These are phyloP conservation scores for Melanaphis sacchari DNA, from an alignment of 1,140 invertebrate species.

Conservation along the genomic window DNA sequence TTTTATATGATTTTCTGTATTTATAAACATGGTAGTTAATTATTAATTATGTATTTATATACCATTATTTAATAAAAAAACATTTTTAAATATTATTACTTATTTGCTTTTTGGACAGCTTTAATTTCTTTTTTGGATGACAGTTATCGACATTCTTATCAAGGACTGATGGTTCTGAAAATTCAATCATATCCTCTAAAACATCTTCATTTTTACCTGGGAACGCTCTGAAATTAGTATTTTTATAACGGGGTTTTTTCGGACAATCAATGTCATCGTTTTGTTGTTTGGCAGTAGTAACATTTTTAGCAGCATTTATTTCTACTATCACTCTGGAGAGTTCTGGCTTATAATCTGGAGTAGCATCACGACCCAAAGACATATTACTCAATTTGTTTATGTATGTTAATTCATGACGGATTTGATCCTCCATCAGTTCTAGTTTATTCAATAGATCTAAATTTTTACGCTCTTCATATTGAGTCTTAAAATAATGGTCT, in stretches of 20 bases:
- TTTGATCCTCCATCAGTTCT: constrained; percentile 25
- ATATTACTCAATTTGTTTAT: constrained; percentile 31
- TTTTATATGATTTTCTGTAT: neutral
- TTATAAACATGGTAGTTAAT: neutral
- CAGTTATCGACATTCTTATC: no score
- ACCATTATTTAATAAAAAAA: neutral
- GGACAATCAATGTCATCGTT: neutral
- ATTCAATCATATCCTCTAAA: constrained; percentile 15
- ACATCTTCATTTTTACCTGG: constrained; percentile 36
- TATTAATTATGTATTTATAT: neutral
- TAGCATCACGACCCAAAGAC: neutral
- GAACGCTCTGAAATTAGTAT: neutral
- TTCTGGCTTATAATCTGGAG: neutral
- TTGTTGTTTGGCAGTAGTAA: neutral
- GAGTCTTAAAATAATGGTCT: neutral
- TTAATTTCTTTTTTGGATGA: neutral
- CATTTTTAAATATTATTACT: neutral
- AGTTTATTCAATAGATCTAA: neutral
- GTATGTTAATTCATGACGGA: neutral
- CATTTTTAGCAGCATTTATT: neutral
- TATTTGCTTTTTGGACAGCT: neutral
- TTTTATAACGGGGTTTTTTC: constrained; percentile 6
- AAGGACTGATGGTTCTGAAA: neutral
- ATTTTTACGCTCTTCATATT: neutral
- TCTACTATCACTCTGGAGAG: neutral